Evolutionary conservation across 2,113 vertebrate species (phyloP).

Genomic region (Pithys albifrons): DNA sequence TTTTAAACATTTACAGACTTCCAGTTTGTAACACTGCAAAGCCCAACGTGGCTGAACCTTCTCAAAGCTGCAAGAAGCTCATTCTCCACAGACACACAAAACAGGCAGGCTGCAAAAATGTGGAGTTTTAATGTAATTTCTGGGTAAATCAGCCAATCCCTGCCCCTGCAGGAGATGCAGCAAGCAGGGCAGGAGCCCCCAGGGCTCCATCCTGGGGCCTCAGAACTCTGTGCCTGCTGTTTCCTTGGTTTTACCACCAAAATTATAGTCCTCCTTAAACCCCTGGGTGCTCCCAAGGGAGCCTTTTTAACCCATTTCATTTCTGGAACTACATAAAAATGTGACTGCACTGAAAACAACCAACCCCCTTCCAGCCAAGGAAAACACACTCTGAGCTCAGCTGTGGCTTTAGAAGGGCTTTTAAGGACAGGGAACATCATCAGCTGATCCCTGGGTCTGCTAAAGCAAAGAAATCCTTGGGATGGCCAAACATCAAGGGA

Average conservation of each 20-base stretch:
- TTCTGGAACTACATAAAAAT: neutral
- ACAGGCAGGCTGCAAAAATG: accelerated
- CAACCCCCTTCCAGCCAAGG: neutral
- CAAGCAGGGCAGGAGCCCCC: neutral
- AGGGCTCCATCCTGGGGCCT: neutral
- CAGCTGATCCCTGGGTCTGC: neutral
- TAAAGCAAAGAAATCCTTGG: neutral
- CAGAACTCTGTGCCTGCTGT: neutral
- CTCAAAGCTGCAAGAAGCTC: accelerated
- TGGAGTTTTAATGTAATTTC: neutral
- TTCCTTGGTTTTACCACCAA: neutral
- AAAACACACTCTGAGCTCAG: neutral
- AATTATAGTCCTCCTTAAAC: neutral
- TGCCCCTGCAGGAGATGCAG: neutral
- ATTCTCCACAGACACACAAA: neutral
- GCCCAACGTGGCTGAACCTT: neutral
- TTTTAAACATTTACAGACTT: neutral
- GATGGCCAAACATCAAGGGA: neutral
- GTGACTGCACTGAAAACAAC: neutral
- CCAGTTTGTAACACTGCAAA: neutral
- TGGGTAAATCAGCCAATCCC: neutral
- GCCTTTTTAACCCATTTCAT: neutral
- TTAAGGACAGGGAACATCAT: slow-evolving; percentile 27
- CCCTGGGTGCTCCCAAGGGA: neutral
- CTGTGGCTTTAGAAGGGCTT: slow-evolving; percentile 9